Conservation (phyloP, 2,113 vertebrate species). For the Echinops telfairi region DNA sequence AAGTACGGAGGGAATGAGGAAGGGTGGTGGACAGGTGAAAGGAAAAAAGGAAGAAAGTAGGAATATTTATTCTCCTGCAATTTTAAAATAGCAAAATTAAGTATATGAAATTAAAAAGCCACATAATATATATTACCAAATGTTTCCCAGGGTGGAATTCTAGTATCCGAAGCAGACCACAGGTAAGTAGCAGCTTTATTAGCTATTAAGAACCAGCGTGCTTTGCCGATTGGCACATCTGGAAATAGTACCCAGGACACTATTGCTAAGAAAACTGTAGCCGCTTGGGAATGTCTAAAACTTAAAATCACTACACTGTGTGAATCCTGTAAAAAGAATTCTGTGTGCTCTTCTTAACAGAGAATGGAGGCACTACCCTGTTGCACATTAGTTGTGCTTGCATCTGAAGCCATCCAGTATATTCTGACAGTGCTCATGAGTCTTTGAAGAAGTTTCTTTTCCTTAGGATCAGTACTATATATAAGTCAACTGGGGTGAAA, state of each 20-base stretch:
- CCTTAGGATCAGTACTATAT: neutral
- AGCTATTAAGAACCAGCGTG: neutral
- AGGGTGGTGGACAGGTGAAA: neutral
- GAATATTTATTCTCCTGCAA: neutral
- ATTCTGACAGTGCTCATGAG: neutral
- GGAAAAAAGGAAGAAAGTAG: neutral
- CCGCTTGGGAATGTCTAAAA: neutral
- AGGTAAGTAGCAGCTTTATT: neutral
- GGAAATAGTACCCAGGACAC: neutral
- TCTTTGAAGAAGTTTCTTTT: neutral
- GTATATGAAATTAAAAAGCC: neutral
- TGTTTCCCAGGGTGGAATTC: neutral
- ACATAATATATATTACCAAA: neutral
- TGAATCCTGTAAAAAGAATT: constrained; percentile 3
- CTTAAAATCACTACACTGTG: neutral
- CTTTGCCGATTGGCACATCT: neutral
- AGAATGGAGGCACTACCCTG: neutral
- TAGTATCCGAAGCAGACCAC: neutral
- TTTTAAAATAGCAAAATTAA: constrained; percentile 21
- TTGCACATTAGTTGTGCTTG: neutral
- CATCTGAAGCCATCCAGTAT: neutral
- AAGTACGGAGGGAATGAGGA: neutral
- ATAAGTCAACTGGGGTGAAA: neutral
- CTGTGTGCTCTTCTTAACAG: neutral
- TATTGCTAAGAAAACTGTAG: neutral